phyloP scores from a whole-genome alignment of 2,888 invertebrate genomes.

The Coronaproctus castanopsis region DNA sequence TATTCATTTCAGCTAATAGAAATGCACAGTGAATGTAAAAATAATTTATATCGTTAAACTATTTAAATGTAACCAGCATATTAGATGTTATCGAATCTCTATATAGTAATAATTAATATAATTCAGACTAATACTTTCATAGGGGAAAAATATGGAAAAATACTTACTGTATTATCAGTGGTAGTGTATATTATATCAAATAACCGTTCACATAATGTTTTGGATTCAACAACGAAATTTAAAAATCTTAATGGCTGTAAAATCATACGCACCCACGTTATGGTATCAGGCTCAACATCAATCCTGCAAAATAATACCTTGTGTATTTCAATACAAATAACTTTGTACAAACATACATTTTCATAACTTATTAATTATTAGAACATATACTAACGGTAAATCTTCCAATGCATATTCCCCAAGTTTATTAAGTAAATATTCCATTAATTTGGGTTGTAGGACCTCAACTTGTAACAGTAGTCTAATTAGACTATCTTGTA shows the following conservation, averaged over 20 bases:
- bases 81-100: too few species aligned
- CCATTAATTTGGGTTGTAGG: slow-evolving; percentile 37
- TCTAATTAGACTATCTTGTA: slow-evolving; percentile 38
- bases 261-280: slow-evolving; percentile 28
- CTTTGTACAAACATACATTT: too few species aligned
- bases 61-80: too few species aligned
- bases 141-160: too few species aligned
- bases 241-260: slow-evolving; percentile 46
- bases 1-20: too few species aligned
- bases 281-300: slow-evolving; percentile 9
- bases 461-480: slow-evolving; percentile 40
- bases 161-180: slow-evolving; percentile 25
- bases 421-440: slow-evolving; percentile 39
- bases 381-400: slow-evolving; percentile 16
- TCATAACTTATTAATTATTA: too few species aligned
- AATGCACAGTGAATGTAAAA: too few species aligned
- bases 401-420: slow-evolving; percentile 34
- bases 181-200: slow-evolving; percentile 44
- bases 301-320: too few species aligned
- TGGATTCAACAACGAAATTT: slow-evolving; percentile 36
- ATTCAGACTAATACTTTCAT: too few species aligned
- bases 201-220: slow-evolving; percentile 38
- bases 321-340: too few species aligned
- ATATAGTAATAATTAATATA: too few species aligned
- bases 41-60: too few species aligned